These are phyloP conservation scores for Falcaria lacertinaria DNA, from an alignment of 2,888 invertebrate genomes.

Conservation along the genomic window DNA sequence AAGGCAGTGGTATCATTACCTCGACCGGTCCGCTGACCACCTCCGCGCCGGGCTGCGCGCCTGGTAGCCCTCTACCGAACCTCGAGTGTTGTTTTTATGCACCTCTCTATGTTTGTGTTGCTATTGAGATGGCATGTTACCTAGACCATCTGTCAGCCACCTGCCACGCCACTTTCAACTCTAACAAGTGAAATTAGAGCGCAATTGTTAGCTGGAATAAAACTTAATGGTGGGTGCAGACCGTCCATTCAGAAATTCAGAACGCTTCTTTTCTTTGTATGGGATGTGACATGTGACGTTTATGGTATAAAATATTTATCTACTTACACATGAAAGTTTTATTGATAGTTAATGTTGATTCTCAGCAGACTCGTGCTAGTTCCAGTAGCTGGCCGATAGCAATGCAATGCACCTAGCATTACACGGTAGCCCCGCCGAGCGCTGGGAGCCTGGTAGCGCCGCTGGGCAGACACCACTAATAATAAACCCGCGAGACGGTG, in stretches of 20 bases:
- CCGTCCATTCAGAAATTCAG: no score
- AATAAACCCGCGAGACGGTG: constrained; percentile 25
- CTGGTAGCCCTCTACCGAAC: constrained; percentile 57
- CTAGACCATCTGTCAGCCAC: constrained; percentile 30
- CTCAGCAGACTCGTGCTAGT: neutral
- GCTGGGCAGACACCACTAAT: constrained; percentile 32
- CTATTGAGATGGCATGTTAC: constrained; percentile 53
- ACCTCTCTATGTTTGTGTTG: constrained; percentile 59
- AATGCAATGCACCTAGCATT: constrained; percentile 18
- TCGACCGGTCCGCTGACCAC: constrained; percentile 62
- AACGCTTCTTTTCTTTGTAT: no score
- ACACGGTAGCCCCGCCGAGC: constrained; percentile 38
- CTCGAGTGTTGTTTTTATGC: constrained; percentile 65
- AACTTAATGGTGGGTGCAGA: constrained; percentile 50
- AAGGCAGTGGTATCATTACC: constrained; percentile 74
- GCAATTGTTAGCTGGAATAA: constrained; percentile 8
- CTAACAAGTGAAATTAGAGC: constrained; percentile 12
- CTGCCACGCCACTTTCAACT: constrained; percentile 16
- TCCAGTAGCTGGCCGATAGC: constrained; percentile 21
- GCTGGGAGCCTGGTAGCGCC: constrained; percentile 42
- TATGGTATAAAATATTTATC: constrained; percentile 20
- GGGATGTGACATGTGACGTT: constrained; percentile 63
- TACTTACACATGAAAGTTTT: neutral
- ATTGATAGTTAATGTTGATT: neutral
- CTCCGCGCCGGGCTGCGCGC: constrained; percentile 52